A percentile compares a stretch with the other conserved stretches of the same genome.
Evolutionary conservation across 2,113 vertebrate species (phyloP).

Genomic region (Ailurus styani): DNA sequence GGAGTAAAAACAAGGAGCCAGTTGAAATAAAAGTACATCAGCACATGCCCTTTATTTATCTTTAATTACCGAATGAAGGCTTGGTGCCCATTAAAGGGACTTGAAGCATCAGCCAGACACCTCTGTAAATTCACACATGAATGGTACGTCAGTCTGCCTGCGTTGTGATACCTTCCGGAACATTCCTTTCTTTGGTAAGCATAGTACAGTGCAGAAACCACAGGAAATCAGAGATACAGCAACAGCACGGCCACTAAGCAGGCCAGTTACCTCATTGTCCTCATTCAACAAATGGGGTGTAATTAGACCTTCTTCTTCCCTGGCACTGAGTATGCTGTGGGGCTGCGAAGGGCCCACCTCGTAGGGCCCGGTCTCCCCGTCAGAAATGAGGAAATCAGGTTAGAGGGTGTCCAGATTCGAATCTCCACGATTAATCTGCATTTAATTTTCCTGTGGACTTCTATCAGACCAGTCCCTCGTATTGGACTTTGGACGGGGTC

Average conservation of each 20-base stretch:
- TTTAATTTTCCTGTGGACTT: not conserved
- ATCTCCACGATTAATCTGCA: not conserved
- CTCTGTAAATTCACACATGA: not conserved
- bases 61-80: not conserved
- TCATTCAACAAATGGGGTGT: not conserved
- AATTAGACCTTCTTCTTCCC: no score
- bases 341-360: not conserved
- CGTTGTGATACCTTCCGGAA: not conserved
- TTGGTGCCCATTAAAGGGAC: not conserved
- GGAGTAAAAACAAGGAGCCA: not conserved
- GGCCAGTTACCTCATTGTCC: not conserved
- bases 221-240: not conserved
- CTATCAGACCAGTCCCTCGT: not conserved
- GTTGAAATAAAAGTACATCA: rapidly evolving
- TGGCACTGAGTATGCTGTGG: rapidly evolving
- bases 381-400: not conserved
- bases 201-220: not conserved
- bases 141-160: not conserved
- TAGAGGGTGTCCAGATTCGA: not conserved
- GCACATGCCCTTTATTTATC: not conserved
- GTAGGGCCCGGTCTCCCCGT: not conserved
- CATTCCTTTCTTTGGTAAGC: not conserved
- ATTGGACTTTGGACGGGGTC: not conserved
- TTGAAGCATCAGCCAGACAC: not conserved
- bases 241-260: not conserved